Base-by-base conservation (phyloP, 1,140 invertebrate genomes). In the Neotoxoptera formosana region DNA sequence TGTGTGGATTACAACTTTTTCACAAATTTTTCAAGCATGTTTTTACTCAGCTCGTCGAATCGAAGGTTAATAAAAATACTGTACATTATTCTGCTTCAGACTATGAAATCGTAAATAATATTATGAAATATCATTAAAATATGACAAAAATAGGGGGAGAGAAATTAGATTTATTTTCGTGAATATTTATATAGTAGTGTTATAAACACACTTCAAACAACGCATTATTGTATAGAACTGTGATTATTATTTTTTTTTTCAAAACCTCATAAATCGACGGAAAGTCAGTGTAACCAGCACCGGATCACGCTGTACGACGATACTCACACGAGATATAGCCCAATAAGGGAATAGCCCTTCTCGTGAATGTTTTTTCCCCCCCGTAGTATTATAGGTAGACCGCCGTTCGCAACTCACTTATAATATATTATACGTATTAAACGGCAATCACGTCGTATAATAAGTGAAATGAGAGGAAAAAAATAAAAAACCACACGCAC, bases 381-480 rank as follows among this genome's bases (percentile, higher is more conserved):
- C 30, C n/a, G n/a, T n/a, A n/a, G 14, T n/a, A 30, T n/a, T n/a
- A n/a, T n/a, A n/a, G n/a, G 14, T 76, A 76, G 60, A 76, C 17
- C 60, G 60, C 17, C 60, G 60, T 76, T 76, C 60, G 60, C 60
- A 76, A n/a, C 30, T 76, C 60, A n/a, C 30, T 76, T 76, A 76
- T 76, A 76, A 76, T 76, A 76, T n/a, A 76, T 76, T 86, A 47
- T n/a, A 41, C 41, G 41, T 41, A 47, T 51, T 89, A 34, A 89
- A 51, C 47, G 47, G 87, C 48, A 34, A 89, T 53, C 48, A 53
- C 87, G 87, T 89, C 21, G 47, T 34, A 47, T 87, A 87, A 47
- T 87, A 89, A 89, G 53, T 23, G 87, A 89, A 89, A 89, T 34
- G n/a, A 34, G 47, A n/a, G 34, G 47, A 48, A 34, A 23, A 88